These are phyloP conservation scores for Euschistus heros DNA, from an alignment of 1,140 invertebrate genomes.

Conservation along the genomic window DNA sequence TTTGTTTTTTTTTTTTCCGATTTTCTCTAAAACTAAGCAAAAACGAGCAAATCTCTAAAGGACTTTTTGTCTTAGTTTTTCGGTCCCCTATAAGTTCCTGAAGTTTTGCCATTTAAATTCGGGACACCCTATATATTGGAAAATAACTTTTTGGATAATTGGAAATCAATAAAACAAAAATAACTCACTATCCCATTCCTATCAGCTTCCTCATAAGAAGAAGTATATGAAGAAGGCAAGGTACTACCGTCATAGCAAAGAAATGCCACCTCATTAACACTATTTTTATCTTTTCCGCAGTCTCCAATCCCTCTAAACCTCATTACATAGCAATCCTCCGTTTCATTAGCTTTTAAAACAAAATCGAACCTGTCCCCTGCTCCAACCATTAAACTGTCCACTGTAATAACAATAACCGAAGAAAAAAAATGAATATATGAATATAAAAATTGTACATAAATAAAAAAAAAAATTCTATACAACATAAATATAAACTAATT, in stretches of 20 bases:
- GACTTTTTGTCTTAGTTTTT: no score
- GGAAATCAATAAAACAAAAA: not conserved
- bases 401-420: conserved; percentile 16
- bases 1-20: no score
- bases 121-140: no score
- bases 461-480: no score
- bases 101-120: no score
- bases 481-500: no score
- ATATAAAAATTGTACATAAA: no score
- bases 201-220: not conserved
- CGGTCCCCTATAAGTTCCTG: no score
- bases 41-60: no score
- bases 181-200: not conserved
- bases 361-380: conserved; percentile 45
- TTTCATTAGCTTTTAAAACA: conserved; percentile 37
- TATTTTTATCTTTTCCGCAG: conserved; percentile 31
- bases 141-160: no score
- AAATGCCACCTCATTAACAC: conserved; percentile 24
- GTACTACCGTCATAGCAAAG: conserved; percentile 25
- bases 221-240: not conserved
- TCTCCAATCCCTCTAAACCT: conserved; percentile 37
- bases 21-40: no score
- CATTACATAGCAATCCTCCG: conserved; percentile 40
- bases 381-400: conserved; percentile 29
- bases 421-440: no score